Base-by-base conservation (phyloP, 2,797 vertebrate genomes). In the Ctenopoma kingsleyae region DNA sequence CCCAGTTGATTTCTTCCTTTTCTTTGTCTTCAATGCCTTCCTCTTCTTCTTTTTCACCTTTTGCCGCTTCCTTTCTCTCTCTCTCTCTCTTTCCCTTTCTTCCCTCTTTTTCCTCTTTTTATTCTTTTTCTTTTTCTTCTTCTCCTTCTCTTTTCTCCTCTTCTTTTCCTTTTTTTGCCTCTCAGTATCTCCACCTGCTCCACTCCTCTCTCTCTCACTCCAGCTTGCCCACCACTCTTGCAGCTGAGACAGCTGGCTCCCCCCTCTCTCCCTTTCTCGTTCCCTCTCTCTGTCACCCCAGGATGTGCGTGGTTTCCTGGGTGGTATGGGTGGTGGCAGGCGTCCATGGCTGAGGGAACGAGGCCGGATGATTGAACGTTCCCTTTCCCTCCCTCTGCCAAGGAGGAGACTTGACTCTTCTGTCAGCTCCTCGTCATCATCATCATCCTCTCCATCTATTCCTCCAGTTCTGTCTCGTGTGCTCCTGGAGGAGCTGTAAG, bases 211-310 rank as follows among this genome's bases (percentile, higher is more conserved):
- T 73, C 93, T 86, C 59, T 95, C 95, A 43, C 88, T 94, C 94
- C 94, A 95, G 70, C 93, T 93, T 23, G 94, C 94, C 94, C 94
- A 95, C 94, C 94, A 95, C 76, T 95, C 93, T 71, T 94, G 94
- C 35, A 95, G 93, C 82, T 95, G 94, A 44, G 94, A 91, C 74
- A 95, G 84, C 67, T 95, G 94, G 82, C 94, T 95, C 8, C 94
- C 92, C 1, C 93, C 94, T 63, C 94, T 86, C 67, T 94, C 94
- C 69, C 93, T 83, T 55, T 90, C 91, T n/a, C 93, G 85, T 82
- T 95, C 95, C 88, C 95, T 92, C 71, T 96, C 95, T 89, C 95
- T 94, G 83, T 96, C 96, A 76, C 95, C 96, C 82, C 95, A 95
- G 25, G 93, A 94, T 61, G 85, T 88, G 51, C 93, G 91, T 11